These are phyloP conservation scores for Xanthostigma xanthostigma DNA, from an alignment of 2,888 invertebrate genomes.

Conservation along the genomic window DNA sequence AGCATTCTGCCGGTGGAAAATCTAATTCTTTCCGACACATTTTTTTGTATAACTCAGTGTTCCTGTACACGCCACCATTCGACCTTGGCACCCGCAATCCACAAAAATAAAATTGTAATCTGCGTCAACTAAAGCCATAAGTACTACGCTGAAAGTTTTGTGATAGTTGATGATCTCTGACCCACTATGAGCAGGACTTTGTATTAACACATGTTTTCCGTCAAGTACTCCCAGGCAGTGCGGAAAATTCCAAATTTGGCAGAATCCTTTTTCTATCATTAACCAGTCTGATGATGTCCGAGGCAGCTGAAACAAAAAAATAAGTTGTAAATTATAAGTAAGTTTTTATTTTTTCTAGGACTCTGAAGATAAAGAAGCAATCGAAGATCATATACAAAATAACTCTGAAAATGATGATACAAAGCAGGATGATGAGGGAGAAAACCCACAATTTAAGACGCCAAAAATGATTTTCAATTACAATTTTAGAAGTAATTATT, in stretches of 20 bases:
- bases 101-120: slow-evolving; percentile 15
- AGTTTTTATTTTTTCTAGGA: too few species aligned
- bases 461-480: too few species aligned
- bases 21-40: slow-evolving; percentile 2
- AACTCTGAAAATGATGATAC: too few species aligned
- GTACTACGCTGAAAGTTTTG: slow-evolving; percentile 14
- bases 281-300: slow-evolving; percentile 9
- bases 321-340: too few species aligned
- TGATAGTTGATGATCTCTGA: slow-evolving; percentile 7
- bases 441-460: too few species aligned
- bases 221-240: slow-evolving; percentile 11
- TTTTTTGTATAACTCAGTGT: slow-evolving; percentile 4
- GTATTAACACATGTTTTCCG: slow-evolving; percentile 4
- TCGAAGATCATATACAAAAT: too few species aligned
- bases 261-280: slow-evolving; percentile 6
- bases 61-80: slow-evolving; percentile 14
- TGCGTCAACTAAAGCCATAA: slow-evolving; percentile 15
- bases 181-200: too few species aligned
- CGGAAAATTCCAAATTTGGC: slow-evolving; percentile 10
- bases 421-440: too few species aligned
- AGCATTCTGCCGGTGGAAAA: slow-evolving; percentile 6
- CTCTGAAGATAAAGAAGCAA: too few species aligned
- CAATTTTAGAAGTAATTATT: too few species aligned
- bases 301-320: slow-evolving; percentile 8
- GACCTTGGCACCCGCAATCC: slow-evolving; percentile 14